A percentile compares a stretch with the other conserved stretches of the same genome.
Conservation (phyloP, 2,797 vertebrate genomes). For the Amblyopsis hoosieri region DNA sequence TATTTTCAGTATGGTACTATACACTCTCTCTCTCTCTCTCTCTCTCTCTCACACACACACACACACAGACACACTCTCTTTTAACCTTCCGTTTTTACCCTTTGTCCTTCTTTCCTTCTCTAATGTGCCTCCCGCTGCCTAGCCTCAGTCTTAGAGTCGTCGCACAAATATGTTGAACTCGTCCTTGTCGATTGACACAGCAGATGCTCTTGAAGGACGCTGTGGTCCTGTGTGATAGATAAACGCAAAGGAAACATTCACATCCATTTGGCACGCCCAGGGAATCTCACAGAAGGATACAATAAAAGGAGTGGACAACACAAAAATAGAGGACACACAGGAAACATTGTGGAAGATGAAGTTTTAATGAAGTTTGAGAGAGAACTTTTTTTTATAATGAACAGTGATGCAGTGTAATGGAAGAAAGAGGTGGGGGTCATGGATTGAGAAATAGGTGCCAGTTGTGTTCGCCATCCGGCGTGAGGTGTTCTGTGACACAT, state of each 20-base stretch:
- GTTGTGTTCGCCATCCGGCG: constrained; percentile 73
- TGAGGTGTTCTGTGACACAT: constrained; percentile 75
- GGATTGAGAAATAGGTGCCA: constrained; percentile 69
- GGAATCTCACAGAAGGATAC: constrained; percentile 45
- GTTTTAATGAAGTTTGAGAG: constrained; percentile 47
- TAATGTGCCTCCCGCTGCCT: constrained; percentile 61
- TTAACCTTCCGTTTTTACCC: constrained; percentile 30
- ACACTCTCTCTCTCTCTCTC: constrained; percentile 9
- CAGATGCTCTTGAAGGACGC: constrained; percentile 54
- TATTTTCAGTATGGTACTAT: no score
- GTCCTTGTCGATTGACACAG: constrained; percentile 60
- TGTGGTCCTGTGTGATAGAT: constrained; percentile 29
- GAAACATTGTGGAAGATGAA: constrained; percentile 45
- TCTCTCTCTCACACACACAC: constrained; percentile 24
- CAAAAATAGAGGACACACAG: constrained; percentile 39
- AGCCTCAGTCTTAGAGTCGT: constrained; percentile 39
- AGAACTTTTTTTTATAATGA: constrained; percentile 32
- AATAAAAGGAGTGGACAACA: background rate
- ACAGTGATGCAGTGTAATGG: constrained; percentile 45
- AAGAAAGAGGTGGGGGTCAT: constrained; percentile 58
- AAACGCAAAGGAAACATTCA: constrained; percentile 53
- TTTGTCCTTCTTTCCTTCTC: constrained; percentile 36
- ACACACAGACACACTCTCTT: background rate
- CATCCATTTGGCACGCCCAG: constrained; percentile 47
- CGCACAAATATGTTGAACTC: constrained; percentile 42